These are phyloP conservation scores for Molossus molossus DNA, from an alignment of 2,797 vertebrate species.

Conservation along the genomic window DNA sequence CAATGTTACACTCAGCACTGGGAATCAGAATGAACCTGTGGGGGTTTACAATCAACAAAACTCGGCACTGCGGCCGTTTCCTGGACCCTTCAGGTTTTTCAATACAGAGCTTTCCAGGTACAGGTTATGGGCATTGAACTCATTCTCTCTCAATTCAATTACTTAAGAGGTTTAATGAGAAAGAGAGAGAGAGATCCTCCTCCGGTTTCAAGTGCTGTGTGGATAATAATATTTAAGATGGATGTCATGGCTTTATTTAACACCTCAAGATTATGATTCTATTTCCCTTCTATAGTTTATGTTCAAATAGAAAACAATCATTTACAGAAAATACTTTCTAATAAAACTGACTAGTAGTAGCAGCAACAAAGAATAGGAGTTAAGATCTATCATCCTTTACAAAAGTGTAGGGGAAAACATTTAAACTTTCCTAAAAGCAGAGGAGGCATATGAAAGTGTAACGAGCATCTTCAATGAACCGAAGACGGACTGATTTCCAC, in stretches of 20 bases:
- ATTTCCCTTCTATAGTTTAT: constrained; percentile 1
- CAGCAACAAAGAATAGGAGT: constrained; percentile 11
- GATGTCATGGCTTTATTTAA: not conserved
- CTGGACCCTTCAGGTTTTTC: not conserved
- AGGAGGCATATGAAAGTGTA: not conserved
- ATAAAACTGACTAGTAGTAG: not conserved
- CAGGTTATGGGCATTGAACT: not conserved
- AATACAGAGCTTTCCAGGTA: not conserved
- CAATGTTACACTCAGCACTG: not conserved
- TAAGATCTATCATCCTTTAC: not conserved
- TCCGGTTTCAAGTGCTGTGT: not conserved
- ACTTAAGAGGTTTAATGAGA: constrained; percentile 8
- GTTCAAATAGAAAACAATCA: not conserved
- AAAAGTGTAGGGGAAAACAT: not conserved
- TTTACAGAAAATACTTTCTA: constrained; percentile 59
- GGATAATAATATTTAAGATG: not conserved
- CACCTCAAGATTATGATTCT: constrained; percentile 7
- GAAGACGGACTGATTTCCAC: not conserved
- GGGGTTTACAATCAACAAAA: not conserved
- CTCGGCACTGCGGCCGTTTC: not conserved
- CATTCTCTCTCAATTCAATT: not conserved
- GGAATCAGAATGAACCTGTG: not conserved
- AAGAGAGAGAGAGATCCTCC: not conserved
- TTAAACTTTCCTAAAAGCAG: not conserved
- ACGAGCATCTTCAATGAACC: not conserved